These are phyloP conservation scores for Drosophila insularis DNA, from an alignment of 1,140 invertebrate species.

Conservation along the genomic window DNA sequence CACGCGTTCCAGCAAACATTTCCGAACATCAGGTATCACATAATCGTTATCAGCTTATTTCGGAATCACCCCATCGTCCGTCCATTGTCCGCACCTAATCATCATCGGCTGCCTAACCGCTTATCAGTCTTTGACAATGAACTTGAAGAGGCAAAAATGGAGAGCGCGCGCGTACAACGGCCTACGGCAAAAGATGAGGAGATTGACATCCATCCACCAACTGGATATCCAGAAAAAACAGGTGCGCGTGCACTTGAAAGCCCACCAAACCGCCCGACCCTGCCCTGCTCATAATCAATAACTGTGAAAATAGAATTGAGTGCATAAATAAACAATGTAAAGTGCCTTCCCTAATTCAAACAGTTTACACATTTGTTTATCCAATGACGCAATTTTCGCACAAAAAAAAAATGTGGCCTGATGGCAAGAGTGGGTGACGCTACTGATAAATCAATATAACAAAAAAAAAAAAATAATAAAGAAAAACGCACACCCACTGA, in stretches of 20 bases:
- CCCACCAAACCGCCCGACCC: too few relatives aligned
- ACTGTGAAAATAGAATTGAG: conserved; percentile 59
- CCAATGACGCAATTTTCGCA: conserved; percentile 66
- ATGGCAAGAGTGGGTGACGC: conserved; percentile 27
- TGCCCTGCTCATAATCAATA: conserved; percentile 53
- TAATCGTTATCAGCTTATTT: conserved; percentile 23
- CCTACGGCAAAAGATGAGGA: neutral
- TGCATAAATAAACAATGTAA: conserved; percentile 65
- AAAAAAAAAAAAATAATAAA: neutral
- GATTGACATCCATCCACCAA: neutral
- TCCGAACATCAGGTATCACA: conserved; percentile 49
- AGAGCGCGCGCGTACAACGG: conserved; percentile 13
- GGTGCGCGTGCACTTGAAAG: conserved; percentile 36
- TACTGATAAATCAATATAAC: conserved; percentile 6
- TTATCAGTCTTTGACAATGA: conserved; percentile 63
- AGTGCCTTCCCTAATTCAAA: conserved; percentile 19
- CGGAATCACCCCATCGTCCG: conserved; percentile 50
- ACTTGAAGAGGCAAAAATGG: conserved; percentile 48
- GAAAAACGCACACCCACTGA: neutral
- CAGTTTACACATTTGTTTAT: conserved; percentile 57
- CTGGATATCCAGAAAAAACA: neutral
- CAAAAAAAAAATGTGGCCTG: conserved; percentile 22
- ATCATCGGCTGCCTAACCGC: neutral
- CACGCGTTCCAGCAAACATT: conserved; percentile 49
- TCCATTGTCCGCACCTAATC: neutral